phyloP scores from a whole-genome alignment of 1,140 invertebrate genomes.

The Cardiocondyla obscurior region DNA sequence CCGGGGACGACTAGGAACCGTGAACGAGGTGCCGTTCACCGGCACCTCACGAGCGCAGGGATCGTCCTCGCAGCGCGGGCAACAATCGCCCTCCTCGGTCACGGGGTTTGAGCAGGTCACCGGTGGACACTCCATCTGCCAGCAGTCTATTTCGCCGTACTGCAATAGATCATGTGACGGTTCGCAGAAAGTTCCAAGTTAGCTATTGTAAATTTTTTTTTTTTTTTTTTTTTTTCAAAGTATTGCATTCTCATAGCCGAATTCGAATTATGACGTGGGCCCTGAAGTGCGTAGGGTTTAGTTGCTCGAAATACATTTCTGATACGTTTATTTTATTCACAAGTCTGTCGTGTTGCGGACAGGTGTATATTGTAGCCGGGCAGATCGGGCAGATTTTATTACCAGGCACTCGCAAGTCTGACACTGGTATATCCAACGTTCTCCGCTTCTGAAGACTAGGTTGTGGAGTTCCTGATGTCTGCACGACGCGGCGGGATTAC shows the following conservation, averaged over 20 bases:
- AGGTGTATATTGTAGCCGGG: neutral
- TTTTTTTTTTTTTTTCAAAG: neutral
- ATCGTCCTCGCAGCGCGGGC: conserved; percentile 89
- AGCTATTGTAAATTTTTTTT: too few relatives aligned
- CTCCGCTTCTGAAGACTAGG: conserved; percentile 90
- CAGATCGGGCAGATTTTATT: conserved; percentile 72
- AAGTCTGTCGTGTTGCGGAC: neutral
- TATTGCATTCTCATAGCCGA: neutral
- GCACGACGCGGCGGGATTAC: conserved; percentile 88
- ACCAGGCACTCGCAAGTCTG: conserved; percentile 95
- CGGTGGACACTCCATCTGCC: conserved; percentile 92
- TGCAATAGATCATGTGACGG: conserved; percentile 77
- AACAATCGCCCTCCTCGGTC: conserved; percentile 87
- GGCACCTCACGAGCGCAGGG: conserved; percentile 81
- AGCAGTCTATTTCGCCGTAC: conserved; percentile 95
- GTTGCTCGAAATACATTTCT: neutral
- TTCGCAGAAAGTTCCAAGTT: neutral
- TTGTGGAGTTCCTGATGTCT: conserved; percentile 91
- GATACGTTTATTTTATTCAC: neutral
- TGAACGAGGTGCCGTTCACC: conserved; percentile 73
- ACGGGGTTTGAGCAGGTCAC: conserved; percentile 88
- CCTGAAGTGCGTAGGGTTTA: neutral
- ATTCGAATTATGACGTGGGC: neutral
- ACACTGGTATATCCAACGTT: conserved; percentile 95
- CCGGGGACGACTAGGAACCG: conserved; percentile 74